These are phyloP conservation scores for Leptonema lineaticorne DNA, from an alignment of 1,140 invertebrate genomes.

Conservation along the genomic window DNA sequence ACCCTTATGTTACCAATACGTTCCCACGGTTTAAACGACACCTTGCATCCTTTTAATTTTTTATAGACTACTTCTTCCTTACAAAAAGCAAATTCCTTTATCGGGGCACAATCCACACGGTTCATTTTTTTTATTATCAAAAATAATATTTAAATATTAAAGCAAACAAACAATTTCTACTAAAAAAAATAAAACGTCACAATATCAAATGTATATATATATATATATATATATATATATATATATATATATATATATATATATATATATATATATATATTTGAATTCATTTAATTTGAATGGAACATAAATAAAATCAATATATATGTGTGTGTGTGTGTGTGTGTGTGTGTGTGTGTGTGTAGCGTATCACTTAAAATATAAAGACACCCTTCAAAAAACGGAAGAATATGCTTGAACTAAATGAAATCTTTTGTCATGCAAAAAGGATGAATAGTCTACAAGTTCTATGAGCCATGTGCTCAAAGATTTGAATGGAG, in stretches of 20 bases:
- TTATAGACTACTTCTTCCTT: conserved; percentile 17
- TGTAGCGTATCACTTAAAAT: too few species aligned
- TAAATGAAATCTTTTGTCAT: conserved; percentile 26
- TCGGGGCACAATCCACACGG: background rate
- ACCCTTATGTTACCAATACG: background rate
- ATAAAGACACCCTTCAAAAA: conserved; percentile 22
- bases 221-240: too few species aligned
- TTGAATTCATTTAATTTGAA: too few species aligned
- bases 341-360: too few species aligned
- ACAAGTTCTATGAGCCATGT: conserved; percentile 15
- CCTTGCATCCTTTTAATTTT: conserved; percentile 33
- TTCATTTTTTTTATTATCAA: too few species aligned
- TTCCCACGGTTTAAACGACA: conserved; percentile 29
- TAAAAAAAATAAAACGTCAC: background rate
- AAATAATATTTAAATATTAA: too few species aligned
- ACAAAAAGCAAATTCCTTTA: background rate
- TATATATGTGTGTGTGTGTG: background rate
- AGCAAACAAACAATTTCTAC: background rate
- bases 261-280: too few species aligned
- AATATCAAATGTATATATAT: too few species aligned
- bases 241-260: too few species aligned
- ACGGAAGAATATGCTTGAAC: conserved; percentile 23
- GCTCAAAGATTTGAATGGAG: conserved; percentile 28
- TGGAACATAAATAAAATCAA: background rate
- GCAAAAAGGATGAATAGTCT: conserved; percentile 11